Evolutionary conservation across 2,113 vertebrate genomes (phyloP).

Genomic region (Tympanuchus pallidicinctus): DNA sequence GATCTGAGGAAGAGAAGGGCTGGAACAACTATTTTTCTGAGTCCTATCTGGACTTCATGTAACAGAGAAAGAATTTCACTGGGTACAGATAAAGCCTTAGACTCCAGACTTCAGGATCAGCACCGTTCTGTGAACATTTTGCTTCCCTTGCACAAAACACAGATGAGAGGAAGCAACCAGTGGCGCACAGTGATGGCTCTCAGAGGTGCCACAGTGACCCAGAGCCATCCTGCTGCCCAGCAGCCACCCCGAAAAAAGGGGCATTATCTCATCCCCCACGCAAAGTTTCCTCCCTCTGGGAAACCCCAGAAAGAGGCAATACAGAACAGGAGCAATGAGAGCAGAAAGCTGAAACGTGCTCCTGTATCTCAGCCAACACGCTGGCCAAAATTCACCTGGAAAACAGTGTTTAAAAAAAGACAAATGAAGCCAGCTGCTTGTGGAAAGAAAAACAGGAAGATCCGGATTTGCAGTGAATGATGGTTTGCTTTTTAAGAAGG

Average conservation of each 20-base stretch:
- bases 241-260: neutral
- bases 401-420: neutral
- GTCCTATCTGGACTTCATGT: neutral
- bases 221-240: neutral
- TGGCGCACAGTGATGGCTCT: neutral
- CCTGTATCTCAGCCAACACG: neutral
- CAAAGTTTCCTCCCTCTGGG: neutral
- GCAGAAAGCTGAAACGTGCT: neutral
- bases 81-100: neutral
- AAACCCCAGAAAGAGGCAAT: neutral
- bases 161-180: neutral
- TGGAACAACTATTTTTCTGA: neutral
- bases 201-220: neutral
- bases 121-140: neutral
- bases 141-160: neutral
- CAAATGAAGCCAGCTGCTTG: neutral
- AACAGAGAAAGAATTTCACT: neutral
- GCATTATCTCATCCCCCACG: neutral
- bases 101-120: neutral
- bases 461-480: neutral
- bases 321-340: neutral
- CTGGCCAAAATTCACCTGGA: neutral
- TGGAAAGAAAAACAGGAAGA: neutral
- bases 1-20: neutral
- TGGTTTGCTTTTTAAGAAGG: neutral